Conservation (phyloP, 2,113 vertebrate species). For the Sapayoa aenigma region DNA sequence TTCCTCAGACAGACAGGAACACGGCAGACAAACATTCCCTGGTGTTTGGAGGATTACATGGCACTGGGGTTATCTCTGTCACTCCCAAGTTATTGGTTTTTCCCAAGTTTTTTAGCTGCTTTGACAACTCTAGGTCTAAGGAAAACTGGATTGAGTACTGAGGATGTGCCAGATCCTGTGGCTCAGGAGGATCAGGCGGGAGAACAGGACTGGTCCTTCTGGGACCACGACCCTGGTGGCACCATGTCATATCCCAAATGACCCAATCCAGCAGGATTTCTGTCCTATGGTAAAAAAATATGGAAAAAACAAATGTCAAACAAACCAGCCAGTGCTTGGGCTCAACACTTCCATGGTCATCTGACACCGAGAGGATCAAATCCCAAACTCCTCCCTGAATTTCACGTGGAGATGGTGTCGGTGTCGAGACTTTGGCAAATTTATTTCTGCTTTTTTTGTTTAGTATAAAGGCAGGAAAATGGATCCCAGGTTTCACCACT, state of each 20-base stretch:
- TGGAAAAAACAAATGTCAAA: background rate
- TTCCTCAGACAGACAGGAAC: constrained; percentile 58
- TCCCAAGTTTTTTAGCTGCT: background rate
- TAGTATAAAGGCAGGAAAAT: background rate
- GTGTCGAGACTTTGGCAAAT: background rate
- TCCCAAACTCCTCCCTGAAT: background rate
- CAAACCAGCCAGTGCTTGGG: background rate
- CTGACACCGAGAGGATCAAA: background rate
- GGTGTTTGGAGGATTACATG: background rate
- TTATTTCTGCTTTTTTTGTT: background rate
- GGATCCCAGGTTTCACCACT: background rate
- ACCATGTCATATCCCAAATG: background rate
- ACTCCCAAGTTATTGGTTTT: background rate
- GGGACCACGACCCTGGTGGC: background rate
- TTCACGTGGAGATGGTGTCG: background rate
- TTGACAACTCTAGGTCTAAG: background rate
- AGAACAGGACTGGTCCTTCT: background rate
- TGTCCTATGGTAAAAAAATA: background rate
- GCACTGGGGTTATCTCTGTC: background rate
- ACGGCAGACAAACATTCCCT: constrained; percentile 41
- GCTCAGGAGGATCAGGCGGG: background rate
- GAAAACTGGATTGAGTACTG: background rate
- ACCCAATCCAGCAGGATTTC: background rate
- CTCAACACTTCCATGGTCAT: background rate
- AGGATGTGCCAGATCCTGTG: background rate